These are phyloP conservation scores for Drosophila repleta DNA, from an alignment of 1,140 invertebrate species.

Conservation along the genomic window DNA sequence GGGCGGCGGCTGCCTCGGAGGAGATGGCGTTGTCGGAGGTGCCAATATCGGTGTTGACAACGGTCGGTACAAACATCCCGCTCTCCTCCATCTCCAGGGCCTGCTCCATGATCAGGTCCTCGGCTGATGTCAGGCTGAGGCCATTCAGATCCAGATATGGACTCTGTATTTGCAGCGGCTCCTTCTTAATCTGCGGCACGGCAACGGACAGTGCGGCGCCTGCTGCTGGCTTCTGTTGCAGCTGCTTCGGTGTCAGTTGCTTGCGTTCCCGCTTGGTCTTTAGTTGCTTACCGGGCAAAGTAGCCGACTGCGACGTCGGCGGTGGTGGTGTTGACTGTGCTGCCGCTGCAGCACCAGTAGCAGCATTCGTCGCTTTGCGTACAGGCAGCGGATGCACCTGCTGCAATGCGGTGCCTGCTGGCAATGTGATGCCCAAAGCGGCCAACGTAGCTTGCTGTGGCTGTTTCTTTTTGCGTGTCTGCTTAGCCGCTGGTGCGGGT, in stretches of 20 bases:
- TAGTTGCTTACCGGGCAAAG: slow-evolving; percentile 47
- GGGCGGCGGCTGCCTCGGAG: slow-evolving; percentile 73
- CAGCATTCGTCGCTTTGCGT: slow-evolving; percentile 32
- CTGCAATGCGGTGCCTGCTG: slow-evolving; percentile 65
- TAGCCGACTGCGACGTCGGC: slow-evolving; percentile 1
- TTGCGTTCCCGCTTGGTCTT: slow-evolving; percentile 77
- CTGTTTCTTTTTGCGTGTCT: slow-evolving; percentile 70
- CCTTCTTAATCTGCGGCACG: slow-evolving; percentile 69
- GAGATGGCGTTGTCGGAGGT: slow-evolving; percentile 78
- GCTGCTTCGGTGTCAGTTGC: slow-evolving; percentile 70
- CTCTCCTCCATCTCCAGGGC: slow-evolving; percentile 82
- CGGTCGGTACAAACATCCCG: slow-evolving; percentile 66
- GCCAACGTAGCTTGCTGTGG: slow-evolving; percentile 66
- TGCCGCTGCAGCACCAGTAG: neutral
- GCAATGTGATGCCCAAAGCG: slow-evolving; percentile 66
- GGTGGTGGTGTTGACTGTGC: slow-evolving; percentile 21
- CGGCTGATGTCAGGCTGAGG: slow-evolving; percentile 78
- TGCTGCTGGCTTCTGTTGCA: slow-evolving; percentile 65
- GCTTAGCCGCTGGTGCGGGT: slow-evolving; percentile 47
- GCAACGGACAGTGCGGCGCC: slow-evolving; percentile 16
- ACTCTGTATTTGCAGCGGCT: slow-evolving; percentile 53
- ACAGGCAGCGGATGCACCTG: slow-evolving; percentile 54
- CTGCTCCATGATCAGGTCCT: slow-evolving; percentile 82
- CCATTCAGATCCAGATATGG: slow-evolving; percentile 71
- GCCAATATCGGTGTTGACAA: slow-evolving; percentile 52